Evolutionary conservation across 1,140 invertebrate species (phyloP).

Genomic region (Cotesia glomerata): DNA sequence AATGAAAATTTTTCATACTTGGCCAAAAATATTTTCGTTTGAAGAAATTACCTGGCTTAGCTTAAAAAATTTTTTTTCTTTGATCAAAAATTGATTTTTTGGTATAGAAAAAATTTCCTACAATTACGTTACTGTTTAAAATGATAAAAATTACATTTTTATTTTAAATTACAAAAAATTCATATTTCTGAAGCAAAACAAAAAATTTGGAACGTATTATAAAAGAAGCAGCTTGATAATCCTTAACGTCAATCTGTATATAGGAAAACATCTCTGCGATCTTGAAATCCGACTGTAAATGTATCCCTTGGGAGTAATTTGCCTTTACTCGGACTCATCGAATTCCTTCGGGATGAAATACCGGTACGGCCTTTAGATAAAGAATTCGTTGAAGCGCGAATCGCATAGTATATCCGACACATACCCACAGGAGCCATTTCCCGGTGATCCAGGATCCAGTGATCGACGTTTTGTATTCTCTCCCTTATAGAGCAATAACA

Average conservation of each 20-base stretch:
- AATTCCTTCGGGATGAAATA: conserved; percentile 21
- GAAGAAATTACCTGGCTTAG: too few relatives aligned
- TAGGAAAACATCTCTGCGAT: conserved; percentile 15
- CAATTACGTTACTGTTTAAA: too few relatives aligned
- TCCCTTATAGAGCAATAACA: too few relatives aligned
- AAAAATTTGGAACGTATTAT: too few relatives aligned
- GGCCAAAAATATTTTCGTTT: too few relatives aligned
- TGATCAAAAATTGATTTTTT: too few relatives aligned
- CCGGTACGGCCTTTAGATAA: conserved; percentile 5
- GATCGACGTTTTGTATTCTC: background rate
- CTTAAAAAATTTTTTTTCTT: too few relatives aligned
- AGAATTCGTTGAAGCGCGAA: conserved; percentile 19
- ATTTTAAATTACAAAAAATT: too few relatives aligned
- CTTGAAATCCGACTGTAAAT: conserved; percentile 15
- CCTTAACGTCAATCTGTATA: conserved; percentile 20
- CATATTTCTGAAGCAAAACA: too few relatives aligned
- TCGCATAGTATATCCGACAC: background rate
- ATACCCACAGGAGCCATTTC: conserved; percentile 21
- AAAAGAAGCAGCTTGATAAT: background rate
- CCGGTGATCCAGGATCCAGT: conserved; percentile 18
- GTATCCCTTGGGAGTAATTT: conserved; percentile 18
- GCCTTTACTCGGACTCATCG: conserved; percentile 14
- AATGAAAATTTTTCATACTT: too few relatives aligned
- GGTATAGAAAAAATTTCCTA: too few relatives aligned
- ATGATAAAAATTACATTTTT: too few relatives aligned